Base-by-base conservation (phyloP, 2,797 vertebrate species). In the Gouania willdenowi region DNA sequence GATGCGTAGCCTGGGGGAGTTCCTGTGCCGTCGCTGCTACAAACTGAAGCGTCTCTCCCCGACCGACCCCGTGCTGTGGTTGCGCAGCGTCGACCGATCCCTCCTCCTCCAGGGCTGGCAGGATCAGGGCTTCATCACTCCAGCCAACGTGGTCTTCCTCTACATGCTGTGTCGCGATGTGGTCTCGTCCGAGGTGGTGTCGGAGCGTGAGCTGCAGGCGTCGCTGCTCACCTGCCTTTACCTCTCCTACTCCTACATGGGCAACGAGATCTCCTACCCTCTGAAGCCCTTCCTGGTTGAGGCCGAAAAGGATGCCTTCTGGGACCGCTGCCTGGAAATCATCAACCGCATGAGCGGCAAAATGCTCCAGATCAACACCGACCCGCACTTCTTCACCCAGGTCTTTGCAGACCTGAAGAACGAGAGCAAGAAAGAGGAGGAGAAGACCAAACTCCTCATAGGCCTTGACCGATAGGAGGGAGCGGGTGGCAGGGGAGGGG, bases 301-400 rank as follows among this genome's bases (percentile, higher is more conserved):
- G 84, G 92, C 90, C 6, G 92, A 93, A 81, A 95, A 93, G 79
- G 94, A 98, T 47, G 92, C 89, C 54, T 98, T 98, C 83, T 98
- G 95, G 95, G 93, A 96, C 88, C 92, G 94, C 66, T 96, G 94
- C 82, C 88, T 98, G 57, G 91, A 92, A 29, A 92, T 98, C 82
- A 97, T 98, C 87, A 87, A 90, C 83, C 88, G 92, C 71, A 95
- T 97, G 93, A 98, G 95, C 37, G 86, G 90, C 79, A 95, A 96
- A 82, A 98, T 98, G 95, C 91, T 98, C 61, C 93, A 93, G 86
- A 93, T 98, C 82, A 97, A 98, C 54, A 92, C 95, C 1, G 95
- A 98, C 81, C 93, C 95, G 0, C 93, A 94, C 79, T 98, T 89
- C 88, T 97, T 98, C 77, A 97, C 94, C 29, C 94, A 98, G 89